These are phyloP conservation scores for roundworm (Caenorhabditis elegans) DNA, from an alignment of 1,140 invertebrate species.

Conservation along the genomic window DNA sequence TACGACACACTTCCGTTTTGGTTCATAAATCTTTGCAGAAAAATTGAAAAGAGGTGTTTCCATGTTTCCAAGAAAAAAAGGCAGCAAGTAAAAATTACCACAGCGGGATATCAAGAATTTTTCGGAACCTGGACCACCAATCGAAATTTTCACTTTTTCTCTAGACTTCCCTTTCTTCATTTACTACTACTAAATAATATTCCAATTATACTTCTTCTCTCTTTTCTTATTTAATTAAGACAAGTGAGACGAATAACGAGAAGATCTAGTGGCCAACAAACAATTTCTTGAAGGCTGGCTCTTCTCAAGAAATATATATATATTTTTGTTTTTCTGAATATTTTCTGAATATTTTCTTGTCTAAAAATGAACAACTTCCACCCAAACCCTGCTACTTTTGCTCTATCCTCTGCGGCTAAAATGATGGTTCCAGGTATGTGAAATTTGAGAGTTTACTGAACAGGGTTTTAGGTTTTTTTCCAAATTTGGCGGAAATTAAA, in stretches of 20 bases:
- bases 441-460: too few species aligned
- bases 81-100: too few species aligned
- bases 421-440: constrained; percentile 9
- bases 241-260: background rate
- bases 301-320: background rate
- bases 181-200: too few species aligned
- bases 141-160: too few species aligned
- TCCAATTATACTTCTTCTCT: too few species aligned
- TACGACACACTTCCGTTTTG: background rate
- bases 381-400: background rate
- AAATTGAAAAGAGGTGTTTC: background rate
- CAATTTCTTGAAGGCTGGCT: too few species aligned
- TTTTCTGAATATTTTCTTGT: background rate
- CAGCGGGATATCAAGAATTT: too few species aligned
- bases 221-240: background rate
- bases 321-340: background rate
- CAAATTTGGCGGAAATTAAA: too few species aligned
- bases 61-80: background rate
- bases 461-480: too few species aligned
- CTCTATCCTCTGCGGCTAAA: background rate
- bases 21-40: background rate
- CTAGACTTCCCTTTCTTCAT: too few species aligned
- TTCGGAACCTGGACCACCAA: too few species aligned
- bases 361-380: background rate
- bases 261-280: background rate